Percentiles rank a stretch among this genome's conserved stretches.
phyloP scores from a whole-genome alignment of 1,140 invertebrate genomes.

The Aradophagus sp. region DNA sequence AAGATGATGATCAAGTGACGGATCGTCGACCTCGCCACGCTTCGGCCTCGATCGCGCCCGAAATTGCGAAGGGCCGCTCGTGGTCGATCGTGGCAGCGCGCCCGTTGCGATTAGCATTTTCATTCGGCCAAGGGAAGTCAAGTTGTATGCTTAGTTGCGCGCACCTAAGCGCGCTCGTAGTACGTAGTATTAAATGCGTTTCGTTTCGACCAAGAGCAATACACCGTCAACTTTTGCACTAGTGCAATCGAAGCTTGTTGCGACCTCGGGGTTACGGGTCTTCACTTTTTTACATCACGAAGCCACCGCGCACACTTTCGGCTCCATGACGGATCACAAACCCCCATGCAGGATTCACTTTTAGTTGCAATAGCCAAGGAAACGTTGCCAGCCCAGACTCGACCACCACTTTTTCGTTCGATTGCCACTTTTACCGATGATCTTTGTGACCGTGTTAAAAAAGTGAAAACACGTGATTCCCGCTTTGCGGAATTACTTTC shows the following conservation, averaged over 20 bases:
- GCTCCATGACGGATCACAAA: not conserved
- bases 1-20: constrained; percentile 1
- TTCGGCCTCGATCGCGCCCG: not conserved
- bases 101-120: constrained; percentile 6
- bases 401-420: not conserved
- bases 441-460: constrained; percentile 25
- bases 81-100: constrained; percentile 21
- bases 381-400: not conserved
- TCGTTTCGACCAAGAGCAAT: constrained; percentile 37
- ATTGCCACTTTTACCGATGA: constrained; percentile 12
- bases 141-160: constrained; percentile 19
- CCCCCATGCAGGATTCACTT: constrained; percentile 1
- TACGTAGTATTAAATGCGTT: constrained; percentile 4
- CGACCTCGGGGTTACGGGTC: constrained; percentile 5
- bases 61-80: not conserved
- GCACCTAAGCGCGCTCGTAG: constrained; percentile 10
- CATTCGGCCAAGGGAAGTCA: constrained; percentile 9
- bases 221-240: constrained; percentile 29
- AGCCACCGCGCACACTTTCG: constrained; percentile 12
- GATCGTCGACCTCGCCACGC: constrained; percentile 8
- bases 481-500: not conserved
- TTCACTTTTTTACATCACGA: constrained; percentile 42
- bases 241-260: constrained; percentile 40
- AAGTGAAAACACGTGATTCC: constrained; percentile 19
- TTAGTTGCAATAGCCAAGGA: constrained; percentile 24